Conservation (phyloP, 2,113 vertebrate species). For the Xyrauchen texanus region DNA sequence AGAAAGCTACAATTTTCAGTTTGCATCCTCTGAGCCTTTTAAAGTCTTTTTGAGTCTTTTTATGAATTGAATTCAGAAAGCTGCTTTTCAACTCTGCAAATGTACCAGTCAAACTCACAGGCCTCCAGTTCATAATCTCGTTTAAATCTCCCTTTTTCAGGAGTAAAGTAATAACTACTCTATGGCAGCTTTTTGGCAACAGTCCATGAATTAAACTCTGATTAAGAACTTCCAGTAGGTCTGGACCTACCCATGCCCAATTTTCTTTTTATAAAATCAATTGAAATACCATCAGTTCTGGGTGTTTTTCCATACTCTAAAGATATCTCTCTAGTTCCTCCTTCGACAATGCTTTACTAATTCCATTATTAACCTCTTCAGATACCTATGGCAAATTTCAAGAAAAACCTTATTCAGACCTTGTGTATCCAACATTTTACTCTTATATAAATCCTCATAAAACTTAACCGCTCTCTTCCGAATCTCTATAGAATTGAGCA, state of each 20-base stretch:
- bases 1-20: too few relatives aligned
- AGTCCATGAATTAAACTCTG: neutral
- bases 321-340: too few relatives aligned
- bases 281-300: neutral
- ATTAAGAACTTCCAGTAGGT: neutral
- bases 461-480: neutral
- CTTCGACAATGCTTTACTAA: too few relatives aligned
- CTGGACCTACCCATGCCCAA: neutral
- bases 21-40: too few relatives aligned
- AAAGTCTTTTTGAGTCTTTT: too few relatives aligned
- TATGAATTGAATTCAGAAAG: too few relatives aligned
- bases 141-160: neutral
- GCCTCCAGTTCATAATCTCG: neutral
- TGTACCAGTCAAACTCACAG: neutral
- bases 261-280: neutral
- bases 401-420: too few relatives aligned
- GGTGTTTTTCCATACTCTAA: too few relatives aligned
- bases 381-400: too few relatives aligned
- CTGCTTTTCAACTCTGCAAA: too few relatives aligned
- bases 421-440: too few relatives aligned
- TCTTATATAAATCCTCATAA: neutral
- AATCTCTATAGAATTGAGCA: neutral
- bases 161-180: neutral
- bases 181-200: neutral
- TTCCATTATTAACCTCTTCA: too few relatives aligned